A percentile compares a stretch with the other conserved stretches of the same genome.
Evolutionary conservation across 2,113 vertebrate genomes (phyloP).

Genomic region (Callaeas wilsoni): DNA sequence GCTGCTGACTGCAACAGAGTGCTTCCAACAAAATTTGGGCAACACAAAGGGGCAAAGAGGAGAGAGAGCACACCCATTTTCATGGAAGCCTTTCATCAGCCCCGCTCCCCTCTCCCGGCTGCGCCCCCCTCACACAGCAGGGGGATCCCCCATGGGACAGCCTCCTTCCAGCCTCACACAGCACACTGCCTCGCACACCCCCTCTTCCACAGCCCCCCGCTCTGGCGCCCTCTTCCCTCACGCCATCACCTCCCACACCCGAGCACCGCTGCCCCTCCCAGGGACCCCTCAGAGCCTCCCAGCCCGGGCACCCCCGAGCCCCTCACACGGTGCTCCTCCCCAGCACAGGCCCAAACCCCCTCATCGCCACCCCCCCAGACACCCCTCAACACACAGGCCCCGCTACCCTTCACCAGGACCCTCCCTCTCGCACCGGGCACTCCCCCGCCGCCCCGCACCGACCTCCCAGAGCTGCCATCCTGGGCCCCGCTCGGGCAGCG

Average conservation of each 20-base stretch:
- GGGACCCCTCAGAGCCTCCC: background rate
- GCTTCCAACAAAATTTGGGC: background rate
- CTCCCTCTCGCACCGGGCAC: background rate
- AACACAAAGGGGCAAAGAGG: background rate
- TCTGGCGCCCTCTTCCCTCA: background rate
- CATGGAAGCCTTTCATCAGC: background rate
- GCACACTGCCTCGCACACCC: background rate
- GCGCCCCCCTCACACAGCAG: background rate
- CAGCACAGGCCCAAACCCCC: background rate
- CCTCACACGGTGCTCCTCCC: background rate
- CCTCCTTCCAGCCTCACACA: background rate
- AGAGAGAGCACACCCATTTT: background rate
- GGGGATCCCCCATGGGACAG: background rate
- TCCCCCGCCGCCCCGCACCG: constrained; percentile 52
- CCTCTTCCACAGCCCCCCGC: background rate
- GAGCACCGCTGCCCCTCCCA: background rate
- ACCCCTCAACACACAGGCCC: background rate
- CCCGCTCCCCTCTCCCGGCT: background rate
- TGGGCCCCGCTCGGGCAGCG: constrained; percentile 70
- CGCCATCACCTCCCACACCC: background rate
- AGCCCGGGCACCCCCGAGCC: background rate
- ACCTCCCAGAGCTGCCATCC: constrained; percentile 99
- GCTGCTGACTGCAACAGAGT: constrained; percentile 17
- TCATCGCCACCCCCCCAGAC: background rate
- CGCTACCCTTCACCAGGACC: background rate